phyloP scores from a whole-genome alignment of 2,113 vertebrate species.

The Seriola quinqueradiata region DNA sequence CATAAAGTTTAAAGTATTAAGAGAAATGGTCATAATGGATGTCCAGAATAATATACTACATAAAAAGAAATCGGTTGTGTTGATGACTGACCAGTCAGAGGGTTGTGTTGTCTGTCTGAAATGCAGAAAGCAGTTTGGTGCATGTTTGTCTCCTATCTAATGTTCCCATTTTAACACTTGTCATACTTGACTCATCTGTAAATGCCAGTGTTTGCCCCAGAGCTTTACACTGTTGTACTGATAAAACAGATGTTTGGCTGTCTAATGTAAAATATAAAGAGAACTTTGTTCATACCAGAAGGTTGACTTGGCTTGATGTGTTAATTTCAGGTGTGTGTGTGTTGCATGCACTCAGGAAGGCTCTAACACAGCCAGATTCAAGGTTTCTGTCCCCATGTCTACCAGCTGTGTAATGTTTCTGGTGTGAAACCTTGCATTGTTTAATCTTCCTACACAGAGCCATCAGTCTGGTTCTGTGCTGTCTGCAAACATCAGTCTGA shows the following conservation, averaged over 20 bases:
- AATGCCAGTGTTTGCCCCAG: background rate
- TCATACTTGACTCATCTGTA: slow-evolving; percentile 21
- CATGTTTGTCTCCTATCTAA: background rate
- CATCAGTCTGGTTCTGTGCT: slow-evolving; percentile 1
- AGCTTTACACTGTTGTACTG: slow-evolving; percentile 33
- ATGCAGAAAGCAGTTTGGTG: background rate
- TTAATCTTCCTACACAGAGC: slow-evolving; percentile 1
- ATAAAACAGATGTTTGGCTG: slow-evolving; percentile 39
- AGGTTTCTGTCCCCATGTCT: background rate
- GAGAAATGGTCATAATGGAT: too few relatives aligned
- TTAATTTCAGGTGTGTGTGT: background rate
- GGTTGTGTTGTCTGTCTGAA: background rate
- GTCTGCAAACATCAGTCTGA: slow-evolving; percentile 33
- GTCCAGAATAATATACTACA: background rate
- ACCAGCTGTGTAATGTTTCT: background rate
- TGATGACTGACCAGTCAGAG: background rate
- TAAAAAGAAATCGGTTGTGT: background rate
- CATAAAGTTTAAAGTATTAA: background rate
- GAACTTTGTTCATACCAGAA: slow-evolving; percentile 13
- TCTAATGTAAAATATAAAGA: slow-evolving; percentile 39
- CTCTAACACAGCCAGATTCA: background rate
- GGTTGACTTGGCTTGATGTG: background rate
- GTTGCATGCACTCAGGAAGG: background rate
- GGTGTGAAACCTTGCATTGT: background rate
- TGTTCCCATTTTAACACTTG: background rate